Percentiles rank a stretch among this genome's conserved stretches.
These are phyloP conservation scores for Camelus bactrianus DNA, from an alignment of 2,113 vertebrate genomes.

Conservation along the genomic window DNA sequence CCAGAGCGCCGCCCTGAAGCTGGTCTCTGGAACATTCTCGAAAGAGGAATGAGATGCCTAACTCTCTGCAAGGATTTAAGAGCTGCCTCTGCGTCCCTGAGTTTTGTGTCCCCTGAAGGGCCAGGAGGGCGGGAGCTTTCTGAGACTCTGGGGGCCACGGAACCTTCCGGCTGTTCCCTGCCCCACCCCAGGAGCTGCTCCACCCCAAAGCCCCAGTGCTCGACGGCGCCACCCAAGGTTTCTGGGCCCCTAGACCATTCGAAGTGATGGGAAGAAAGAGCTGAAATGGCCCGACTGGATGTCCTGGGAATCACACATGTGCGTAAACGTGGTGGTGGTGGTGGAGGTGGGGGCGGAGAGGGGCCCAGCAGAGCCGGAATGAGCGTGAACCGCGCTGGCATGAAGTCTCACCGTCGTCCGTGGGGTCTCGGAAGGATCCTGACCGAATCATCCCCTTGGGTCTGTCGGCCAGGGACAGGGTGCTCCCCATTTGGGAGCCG, in stretches of 20 bases:
- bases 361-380: conserved; percentile 67
- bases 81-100: not conserved
- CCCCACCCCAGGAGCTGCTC: conserved; percentile 50
- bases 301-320: conserved; percentile 41
- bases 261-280: conserved; percentile 39
- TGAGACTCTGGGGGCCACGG: not conserved
- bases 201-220: conserved; percentile 23
- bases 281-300: conserved; percentile 68
- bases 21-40: not conserved
- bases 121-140: not conserved
- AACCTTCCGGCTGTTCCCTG: conserved; percentile 21
- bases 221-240: conserved; percentile 54
- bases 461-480: conserved; percentile 95
- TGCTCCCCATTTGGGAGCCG: conserved; percentile 95
- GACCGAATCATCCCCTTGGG: conserved; percentile 97
- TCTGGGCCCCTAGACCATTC: conserved; percentile 70
- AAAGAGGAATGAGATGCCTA: conserved; percentile 38
- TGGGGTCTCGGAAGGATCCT: conserved; percentile 95
- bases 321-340: conserved; percentile 16
- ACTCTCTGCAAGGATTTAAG: not conserved
- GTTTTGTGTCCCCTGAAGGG: not conserved
- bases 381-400: conserved; percentile 76
- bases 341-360: conserved; percentile 34
- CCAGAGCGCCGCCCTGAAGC: not conserved
- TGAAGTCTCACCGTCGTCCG: conserved; percentile 93